Conservation (phyloP, 2,797 vertebrate genomes). For the Sparidentex hasta region DNA sequence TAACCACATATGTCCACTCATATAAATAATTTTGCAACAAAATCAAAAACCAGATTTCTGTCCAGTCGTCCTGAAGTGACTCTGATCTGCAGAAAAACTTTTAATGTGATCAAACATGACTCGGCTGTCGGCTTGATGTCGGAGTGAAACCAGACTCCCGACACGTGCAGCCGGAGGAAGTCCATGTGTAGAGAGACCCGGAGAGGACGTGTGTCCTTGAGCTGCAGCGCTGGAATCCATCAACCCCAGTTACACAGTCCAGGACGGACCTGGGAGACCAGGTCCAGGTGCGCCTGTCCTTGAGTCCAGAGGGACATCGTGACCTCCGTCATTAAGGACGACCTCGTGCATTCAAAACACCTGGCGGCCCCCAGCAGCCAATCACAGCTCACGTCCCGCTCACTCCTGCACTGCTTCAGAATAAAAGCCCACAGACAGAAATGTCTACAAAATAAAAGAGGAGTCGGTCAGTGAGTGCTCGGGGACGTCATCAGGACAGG, state of each 20-base stretch:
- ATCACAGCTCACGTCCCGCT: background rate
- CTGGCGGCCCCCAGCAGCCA: background rate
- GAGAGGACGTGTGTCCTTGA: slow-evolving; percentile 35
- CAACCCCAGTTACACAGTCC: slow-evolving; percentile 49
- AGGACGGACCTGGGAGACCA: background rate
- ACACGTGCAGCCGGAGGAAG: slow-evolving; percentile 27
- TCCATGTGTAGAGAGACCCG: slow-evolving; percentile 37
- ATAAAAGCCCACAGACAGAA: background rate
- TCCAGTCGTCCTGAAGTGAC: background rate
- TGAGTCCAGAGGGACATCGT: slow-evolving; percentile 12
- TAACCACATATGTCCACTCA: background rate
- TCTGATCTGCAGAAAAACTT: background rate
- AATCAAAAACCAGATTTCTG: too few relatives aligned
- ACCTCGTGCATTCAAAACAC: slow-evolving; percentile 19
- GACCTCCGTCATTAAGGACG: slow-evolving; percentile 31
- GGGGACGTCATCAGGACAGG: too few relatives aligned
- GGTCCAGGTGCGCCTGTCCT: slow-evolving; percentile 17
- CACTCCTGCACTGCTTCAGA: background rate
- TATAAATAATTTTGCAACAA: background rate
- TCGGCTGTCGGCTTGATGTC: background rate
- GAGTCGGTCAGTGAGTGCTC: too few relatives aligned
- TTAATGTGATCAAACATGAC: too few relatives aligned
- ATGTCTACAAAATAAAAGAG: too few relatives aligned
- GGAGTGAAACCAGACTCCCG: slow-evolving; percentile 19
- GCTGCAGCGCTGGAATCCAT: slow-evolving; percentile 45